Evolutionary conservation across 2,797 vertebrate species (phyloP).

Genomic region (Darevskia nairensis): DNA sequence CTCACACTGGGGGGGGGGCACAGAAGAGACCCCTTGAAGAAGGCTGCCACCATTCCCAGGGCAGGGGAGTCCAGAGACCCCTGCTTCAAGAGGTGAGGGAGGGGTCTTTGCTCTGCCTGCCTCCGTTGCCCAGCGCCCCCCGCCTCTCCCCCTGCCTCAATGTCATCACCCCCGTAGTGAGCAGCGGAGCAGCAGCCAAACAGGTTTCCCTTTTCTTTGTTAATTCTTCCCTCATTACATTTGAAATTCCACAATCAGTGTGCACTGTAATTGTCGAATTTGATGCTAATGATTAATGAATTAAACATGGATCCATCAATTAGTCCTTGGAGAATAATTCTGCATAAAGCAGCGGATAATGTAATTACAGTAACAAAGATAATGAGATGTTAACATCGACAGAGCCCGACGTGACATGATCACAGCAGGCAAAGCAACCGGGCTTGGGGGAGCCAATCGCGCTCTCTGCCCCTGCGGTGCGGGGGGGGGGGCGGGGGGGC

Average conservation of each 20-base stretch:
- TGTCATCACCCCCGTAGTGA: conserved; percentile 69
- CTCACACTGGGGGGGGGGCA: too few relatives aligned
- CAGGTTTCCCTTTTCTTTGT: conserved; percentile 82
- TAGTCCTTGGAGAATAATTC: conserved; percentile 99
- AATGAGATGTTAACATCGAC: conserved; percentile 98
- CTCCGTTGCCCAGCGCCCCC: conserved; percentile 17
- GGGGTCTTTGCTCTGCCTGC: fast-evolving
- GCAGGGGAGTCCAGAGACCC: not conserved
- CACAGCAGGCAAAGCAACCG: conserved; percentile 75
- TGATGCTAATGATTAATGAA: conserved; percentile 99
- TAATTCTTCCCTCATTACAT: conserved; percentile 91
- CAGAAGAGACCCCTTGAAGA: not conserved
- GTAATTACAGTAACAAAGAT: conserved; percentile 99
- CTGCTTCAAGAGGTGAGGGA: not conserved
- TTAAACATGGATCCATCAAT: conserved; percentile 99
- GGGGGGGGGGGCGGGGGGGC: not conserved
- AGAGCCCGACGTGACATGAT: conserved; percentile 77
- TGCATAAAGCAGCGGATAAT: conserved; percentile 99
- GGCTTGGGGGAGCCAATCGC: conserved; percentile 71
- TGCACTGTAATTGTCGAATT: conserved; percentile 98
- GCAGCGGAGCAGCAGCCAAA: conserved; percentile 65
- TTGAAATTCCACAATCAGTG: conserved; percentile 99
- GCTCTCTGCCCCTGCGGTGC: conserved; percentile 56
- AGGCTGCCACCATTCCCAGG: not conserved
- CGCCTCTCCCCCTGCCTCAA: conserved; percentile 64